Evolutionary conservation across 2,113 vertebrate genomes (phyloP).

Genomic region (Phaethornis superciliosus): DNA sequence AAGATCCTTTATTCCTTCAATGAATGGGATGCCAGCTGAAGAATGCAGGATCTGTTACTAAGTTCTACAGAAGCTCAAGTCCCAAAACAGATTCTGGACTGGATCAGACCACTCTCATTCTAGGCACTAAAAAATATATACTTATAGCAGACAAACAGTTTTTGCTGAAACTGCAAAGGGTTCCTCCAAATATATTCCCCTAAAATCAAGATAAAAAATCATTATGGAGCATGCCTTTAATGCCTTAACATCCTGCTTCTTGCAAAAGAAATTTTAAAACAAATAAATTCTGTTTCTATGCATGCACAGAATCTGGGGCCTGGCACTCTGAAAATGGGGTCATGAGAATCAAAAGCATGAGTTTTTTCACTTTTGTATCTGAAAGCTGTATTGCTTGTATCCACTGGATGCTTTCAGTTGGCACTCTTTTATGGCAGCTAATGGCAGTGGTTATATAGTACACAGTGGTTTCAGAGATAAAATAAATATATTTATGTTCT

Average conservation of each 20-base stretch:
- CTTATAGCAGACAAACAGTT: not conserved
- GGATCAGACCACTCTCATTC: not conserved
- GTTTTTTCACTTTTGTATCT: not conserved
- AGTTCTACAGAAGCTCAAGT: not conserved
- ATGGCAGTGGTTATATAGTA: not conserved
- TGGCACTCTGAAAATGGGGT: not conserved
- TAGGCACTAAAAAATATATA: not conserved
- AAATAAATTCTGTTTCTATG: not conserved
- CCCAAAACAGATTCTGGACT: not conserved
- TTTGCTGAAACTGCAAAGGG: not conserved
- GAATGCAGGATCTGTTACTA: not conserved
- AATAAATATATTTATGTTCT: not conserved
- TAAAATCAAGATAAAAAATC: not conserved
- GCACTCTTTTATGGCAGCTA: not conserved
- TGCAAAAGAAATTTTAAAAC: not conserved
- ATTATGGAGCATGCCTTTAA: not conserved
- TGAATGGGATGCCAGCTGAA: not conserved
- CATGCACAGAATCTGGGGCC: not conserved
- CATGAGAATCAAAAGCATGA: not conserved
- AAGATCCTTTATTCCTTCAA: not conserved
- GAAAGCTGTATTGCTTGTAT: not conserved
- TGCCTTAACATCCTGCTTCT: not conserved
- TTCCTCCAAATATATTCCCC: not conserved
- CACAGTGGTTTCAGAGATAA: not conserved
- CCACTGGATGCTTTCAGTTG: not conserved